These are phyloP conservation scores for Chesias legatella DNA, from an alignment of 2,888 invertebrate species.

Conservation along the genomic window DNA sequence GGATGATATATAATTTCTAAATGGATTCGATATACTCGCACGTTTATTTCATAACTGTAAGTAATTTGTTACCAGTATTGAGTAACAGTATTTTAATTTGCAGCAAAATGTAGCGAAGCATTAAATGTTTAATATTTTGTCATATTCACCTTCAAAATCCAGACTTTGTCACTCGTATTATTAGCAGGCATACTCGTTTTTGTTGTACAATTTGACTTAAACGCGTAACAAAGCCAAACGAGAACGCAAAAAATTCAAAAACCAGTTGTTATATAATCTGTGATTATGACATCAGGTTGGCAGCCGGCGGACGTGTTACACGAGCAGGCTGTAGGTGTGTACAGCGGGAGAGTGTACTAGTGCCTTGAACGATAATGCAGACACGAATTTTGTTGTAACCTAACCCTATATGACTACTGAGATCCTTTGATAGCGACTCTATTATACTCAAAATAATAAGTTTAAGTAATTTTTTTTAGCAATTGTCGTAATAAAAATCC, in stretches of 20 bases:
- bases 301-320: too few species aligned
- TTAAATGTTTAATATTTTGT: constrained; percentile 20
- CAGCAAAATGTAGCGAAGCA: not conserved
- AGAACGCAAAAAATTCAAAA: constrained; percentile 48
- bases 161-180: constrained; percentile 19
- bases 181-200: constrained; percentile 27
- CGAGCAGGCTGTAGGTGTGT: not conserved
- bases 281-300: constrained; percentile 48
- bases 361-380: constrained; percentile 34
- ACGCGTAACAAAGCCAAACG: constrained; percentile 51
- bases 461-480: not conserved
- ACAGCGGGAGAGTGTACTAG: constrained; percentile 19
- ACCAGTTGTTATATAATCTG: constrained; percentile 50
- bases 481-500: too few species aligned
- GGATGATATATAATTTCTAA: too few species aligned
- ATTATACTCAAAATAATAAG: not conserved
- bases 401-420: not conserved
- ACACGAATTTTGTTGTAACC: constrained; percentile 23
- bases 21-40: too few species aligned
- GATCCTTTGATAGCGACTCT: not conserved
- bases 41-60: too few species aligned
- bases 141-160: constrained; percentile 26
- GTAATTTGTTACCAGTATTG: too few species aligned
- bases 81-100: too few species aligned
- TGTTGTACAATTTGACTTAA: constrained; percentile 40